Percentiles rank a stretch among this genome's conserved stretches.
phyloP scores from a whole-genome alignment of 2,113 vertebrate species.

The Propithecus coquereli region DNA sequence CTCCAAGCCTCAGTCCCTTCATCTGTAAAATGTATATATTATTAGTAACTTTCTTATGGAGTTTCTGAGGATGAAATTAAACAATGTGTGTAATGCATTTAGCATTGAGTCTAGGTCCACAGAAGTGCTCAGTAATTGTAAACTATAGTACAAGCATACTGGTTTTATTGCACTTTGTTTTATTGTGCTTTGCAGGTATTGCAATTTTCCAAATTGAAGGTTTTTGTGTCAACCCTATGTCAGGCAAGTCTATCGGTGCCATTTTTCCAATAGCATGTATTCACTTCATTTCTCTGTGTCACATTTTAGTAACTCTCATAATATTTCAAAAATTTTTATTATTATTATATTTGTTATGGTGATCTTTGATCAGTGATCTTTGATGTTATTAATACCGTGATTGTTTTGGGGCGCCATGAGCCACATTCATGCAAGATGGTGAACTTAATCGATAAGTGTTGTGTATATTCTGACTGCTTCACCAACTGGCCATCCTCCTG shows the following conservation, averaged over 20 bases:
- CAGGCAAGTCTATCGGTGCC: neutral
- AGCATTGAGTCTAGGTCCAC: neutral
- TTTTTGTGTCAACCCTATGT: neutral
- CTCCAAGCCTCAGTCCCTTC: neutral
- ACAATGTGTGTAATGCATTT: neutral
- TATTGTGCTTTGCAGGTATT: neutral
- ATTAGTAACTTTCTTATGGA: neutral
- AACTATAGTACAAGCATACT: neutral
- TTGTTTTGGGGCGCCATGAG: neutral
- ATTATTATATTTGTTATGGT: neutral
- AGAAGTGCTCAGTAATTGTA: neutral
- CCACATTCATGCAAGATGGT: neutral
- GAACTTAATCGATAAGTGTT: neutral
- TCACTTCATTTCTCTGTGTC: neutral
- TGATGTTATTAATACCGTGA: neutral
- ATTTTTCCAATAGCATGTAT: neutral
- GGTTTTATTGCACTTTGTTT: neutral
- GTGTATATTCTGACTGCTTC: neutral
- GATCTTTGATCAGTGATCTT: neutral
- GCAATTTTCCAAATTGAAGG: neutral
- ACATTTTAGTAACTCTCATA: neutral
- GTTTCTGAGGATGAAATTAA: slow-evolving; percentile 1
- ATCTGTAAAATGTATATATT: neutral
- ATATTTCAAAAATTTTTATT: neutral
- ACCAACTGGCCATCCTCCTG: neutral